Conservation (phyloP, 2,113 vertebrate species). For the Xiphophorus couchianus region DNA sequence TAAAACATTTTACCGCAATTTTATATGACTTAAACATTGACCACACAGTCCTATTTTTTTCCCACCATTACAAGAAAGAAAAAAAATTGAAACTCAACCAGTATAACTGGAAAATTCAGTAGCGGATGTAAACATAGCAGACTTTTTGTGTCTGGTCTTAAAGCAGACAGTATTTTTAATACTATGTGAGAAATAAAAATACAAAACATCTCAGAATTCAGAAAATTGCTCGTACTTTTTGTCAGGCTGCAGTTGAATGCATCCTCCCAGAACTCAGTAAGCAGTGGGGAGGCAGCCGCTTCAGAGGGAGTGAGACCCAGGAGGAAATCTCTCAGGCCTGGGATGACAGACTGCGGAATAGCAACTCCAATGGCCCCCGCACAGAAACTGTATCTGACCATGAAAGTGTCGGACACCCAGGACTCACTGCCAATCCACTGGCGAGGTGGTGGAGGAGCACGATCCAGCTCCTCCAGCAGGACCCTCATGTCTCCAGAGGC, state of each 20-base stretch:
- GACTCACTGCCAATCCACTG: conserved; percentile 79
- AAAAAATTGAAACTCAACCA: background rate
- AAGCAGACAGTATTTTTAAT: background rate
- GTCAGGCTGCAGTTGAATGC: conserved; percentile 66
- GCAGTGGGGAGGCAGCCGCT: conserved; percentile 34
- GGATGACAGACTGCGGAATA: conserved; percentile 65
- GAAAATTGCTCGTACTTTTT: background rate
- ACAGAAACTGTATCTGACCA: conserved; percentile 56
- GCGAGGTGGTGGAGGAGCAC: conserved; percentile 50
- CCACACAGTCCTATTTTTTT: background rate
- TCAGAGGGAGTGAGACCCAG: conserved; percentile 53
- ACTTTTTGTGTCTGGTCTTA: background rate
- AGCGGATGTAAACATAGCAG: background rate
- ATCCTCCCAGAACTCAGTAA: conserved; percentile 74
- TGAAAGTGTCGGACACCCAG: conserved; percentile 67
- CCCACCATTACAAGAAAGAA: background rate
- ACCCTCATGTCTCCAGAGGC: conserved; percentile 61
- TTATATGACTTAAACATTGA: too few relatives aligned
- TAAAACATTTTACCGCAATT: background rate
- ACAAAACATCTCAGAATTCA: background rate
- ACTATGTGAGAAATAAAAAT: background rate
- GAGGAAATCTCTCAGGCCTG: conserved; percentile 73
- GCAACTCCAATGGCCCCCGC: conserved; percentile 67
- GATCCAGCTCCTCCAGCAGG: conserved; percentile 63
- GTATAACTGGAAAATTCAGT: background rate